Evolutionary conservation across 2,797 vertebrate genomes (phyloP), one percentile per base, ranked within the genome.

Genomic region (Holocentrus rufus): DNA sequence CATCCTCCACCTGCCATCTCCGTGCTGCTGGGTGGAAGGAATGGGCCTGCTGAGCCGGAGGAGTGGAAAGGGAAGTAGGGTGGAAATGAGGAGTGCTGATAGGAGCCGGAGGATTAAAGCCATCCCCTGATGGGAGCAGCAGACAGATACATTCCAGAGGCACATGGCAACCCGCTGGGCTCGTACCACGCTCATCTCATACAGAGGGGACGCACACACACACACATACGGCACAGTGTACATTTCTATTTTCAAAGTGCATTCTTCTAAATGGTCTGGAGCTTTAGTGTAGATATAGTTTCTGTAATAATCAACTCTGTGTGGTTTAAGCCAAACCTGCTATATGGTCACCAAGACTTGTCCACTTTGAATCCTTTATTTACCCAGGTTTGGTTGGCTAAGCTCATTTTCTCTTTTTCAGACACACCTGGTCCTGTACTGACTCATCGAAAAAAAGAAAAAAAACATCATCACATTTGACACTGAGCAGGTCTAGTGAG

Each of bases 1-100:
- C n/a, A 10, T 57, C 70, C 65, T 81, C 65, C 82, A 81, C 74
- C 81, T 85, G 85, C 62, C 81, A 72, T 79, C 67, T 84, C 78
- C 71, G 31, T 53, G 39, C 69, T 62, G 54, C 57, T 53, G 72
- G 22, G 61, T 31, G 25, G 17, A 62, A 70, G 56, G 44, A 27
- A 23, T 58, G 31, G 52, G 71, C 54, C 67, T 22, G 44, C 34
- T 49, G 71, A 59, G 64, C 46, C 6, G 0, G 59, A 63, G 42
- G 65, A 65, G 62, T 31, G 69, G 65, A 57, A 56, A 25, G 55
- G 25, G 58, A 36, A 34, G 27, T 56, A 20, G 56, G n/a, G 61
- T 65, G 47, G 22, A 39, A 30, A 53, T 20, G 39, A 58, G 20
- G 17, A 56, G 8, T 30, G 56, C 47, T 11, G 55, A 61, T 18